Evolutionary conservation across 2,797 vertebrate genomes (phyloP), one percentile per base, ranked within the genome.

Genomic region (Pangasius mekongensis): DNA sequence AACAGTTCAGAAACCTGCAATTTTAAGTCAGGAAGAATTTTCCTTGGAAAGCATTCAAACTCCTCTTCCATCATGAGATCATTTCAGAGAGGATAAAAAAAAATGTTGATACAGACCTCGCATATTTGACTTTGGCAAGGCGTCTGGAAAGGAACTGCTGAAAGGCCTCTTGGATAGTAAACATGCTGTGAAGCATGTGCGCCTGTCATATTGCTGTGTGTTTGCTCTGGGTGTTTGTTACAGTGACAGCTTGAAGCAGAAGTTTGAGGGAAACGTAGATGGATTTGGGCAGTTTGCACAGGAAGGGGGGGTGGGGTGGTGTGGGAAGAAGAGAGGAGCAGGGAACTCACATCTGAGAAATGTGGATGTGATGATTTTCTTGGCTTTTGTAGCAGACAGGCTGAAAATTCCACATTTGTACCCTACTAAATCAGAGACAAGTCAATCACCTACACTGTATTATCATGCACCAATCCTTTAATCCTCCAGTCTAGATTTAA

Each of bases 391-490:
- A 87, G 89, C 91, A 91, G 81, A 81, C 85, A 90, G 91, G 89
- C 89, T 92, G 84, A 86, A 89, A 91, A 93, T 91, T 92, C 90
- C 90, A 89, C 89, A 91, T 83, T 89, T 88, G 58, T 92, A 74
- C 85, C 69, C 84, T 87, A 87, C 71, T 58, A 52, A 80, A 54
- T 76, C 52, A 52, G 67, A 86, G 85, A 58, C 82, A 73, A 90
- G 78, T 74, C 64, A 73, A 69, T 89, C 58, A 87, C 56, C 52
- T 83, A 49, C 5, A 43, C 52, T 83, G 60, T 7, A 30, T 60
- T n/a, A 87, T 84, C 52, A 66, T 60, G 66, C 47, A 30, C 64
- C 58, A 85, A 49, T 47, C 76, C 22, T 82, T 87, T 27, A 90
- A 77, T 81, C 78, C 58, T 76, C 69, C 66, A 64, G 52, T 88